These are phyloP conservation scores for Pachypanchax playfairii DNA, from an alignment of 2,113 vertebrate genomes.

Conservation along the genomic window DNA sequence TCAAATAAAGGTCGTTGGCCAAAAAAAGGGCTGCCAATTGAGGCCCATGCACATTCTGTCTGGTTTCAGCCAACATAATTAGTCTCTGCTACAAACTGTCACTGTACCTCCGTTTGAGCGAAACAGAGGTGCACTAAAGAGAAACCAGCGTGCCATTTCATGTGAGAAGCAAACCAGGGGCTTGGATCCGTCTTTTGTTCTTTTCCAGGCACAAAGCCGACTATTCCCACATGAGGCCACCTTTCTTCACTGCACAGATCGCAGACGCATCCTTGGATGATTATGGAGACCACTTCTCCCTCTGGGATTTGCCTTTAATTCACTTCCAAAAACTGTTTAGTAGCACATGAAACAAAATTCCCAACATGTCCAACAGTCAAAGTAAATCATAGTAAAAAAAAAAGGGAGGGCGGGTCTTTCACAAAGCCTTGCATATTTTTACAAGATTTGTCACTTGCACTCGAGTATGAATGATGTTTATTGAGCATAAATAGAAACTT, in stretches of 20 bases:
- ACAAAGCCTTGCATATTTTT: conserved; percentile 26
- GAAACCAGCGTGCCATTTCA: conserved; percentile 26
- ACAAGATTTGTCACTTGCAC: conserved; percentile 22
- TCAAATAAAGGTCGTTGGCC: conserved; percentile 1
- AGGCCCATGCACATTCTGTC: conserved; percentile 19
- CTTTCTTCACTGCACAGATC: conserved; percentile 40
- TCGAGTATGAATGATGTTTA: conserved; percentile 13
- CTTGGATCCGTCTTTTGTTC: conserved; percentile 52
- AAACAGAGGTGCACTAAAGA: conserved; percentile 34
- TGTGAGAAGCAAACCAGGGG: conserved; percentile 39
- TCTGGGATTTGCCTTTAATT: conserved; percentile 32
- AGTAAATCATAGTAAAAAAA: conserved; percentile 38
- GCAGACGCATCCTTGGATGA: conserved; percentile 35
- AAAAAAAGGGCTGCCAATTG: conserved; percentile 7
- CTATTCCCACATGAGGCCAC: conserved; percentile 47
- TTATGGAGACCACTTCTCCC: conserved; percentile 25
- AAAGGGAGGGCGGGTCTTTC: not conserved
- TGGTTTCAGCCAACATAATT: conserved; percentile 46
- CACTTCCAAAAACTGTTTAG: conserved; percentile 9
- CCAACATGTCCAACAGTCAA: conserved; percentile 2
- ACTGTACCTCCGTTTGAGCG: conserved; percentile 9
- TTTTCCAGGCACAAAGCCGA: conserved; percentile 36
- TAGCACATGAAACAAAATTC: conserved; percentile 6
- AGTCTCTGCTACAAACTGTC: conserved; percentile 28
- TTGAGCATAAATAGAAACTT: conserved; percentile 35